These are phyloP conservation scores for Mustela erminea DNA, from an alignment of 2,797 vertebrate genomes.

Conservation along the genomic window DNA sequence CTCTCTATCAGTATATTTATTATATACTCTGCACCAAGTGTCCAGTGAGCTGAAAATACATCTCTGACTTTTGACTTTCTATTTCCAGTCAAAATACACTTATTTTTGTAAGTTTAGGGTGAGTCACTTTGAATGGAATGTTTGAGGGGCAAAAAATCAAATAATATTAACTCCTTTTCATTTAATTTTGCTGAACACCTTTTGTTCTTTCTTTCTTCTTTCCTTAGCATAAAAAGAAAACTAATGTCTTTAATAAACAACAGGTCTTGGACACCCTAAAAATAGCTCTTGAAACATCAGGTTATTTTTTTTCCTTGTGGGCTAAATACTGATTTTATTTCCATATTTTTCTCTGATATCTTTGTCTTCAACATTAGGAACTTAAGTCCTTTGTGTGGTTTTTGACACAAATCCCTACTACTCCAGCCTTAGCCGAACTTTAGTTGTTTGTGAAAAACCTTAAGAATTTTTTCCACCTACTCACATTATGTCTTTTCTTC, in stretches of 20 bases:
- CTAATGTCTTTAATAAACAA: conserved; percentile 47
- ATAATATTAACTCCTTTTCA: not conserved
- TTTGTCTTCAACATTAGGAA: not conserved
- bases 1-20: not conserved
- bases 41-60: conserved; percentile 41
- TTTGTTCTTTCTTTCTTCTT: not conserved
- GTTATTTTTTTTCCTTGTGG: not conserved
- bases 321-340: conserved; percentile 63
- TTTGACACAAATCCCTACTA: conserved; percentile 23
- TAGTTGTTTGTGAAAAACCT: not conserved
- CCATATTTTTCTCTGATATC: not conserved
- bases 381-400: not conserved
- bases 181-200: conserved; percentile 4
- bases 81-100: conserved; percentile 38
- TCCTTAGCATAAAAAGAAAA: conserved; percentile 33
- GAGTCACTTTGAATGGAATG: conserved; percentile 40
- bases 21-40: not conserved
- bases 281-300: conserved; percentile 50
- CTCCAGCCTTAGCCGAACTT: not conserved
- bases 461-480: not conserved
- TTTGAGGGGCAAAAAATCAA: not conserved
- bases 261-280: not conserved
- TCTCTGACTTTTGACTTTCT: conserved; percentile 39
- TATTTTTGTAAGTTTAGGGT: conserved; percentile 37
- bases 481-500: not conserved